These are phyloP conservation scores for Acrocera orbiculus DNA, from an alignment of 2,888 invertebrate species.

Conservation along the genomic window DNA sequence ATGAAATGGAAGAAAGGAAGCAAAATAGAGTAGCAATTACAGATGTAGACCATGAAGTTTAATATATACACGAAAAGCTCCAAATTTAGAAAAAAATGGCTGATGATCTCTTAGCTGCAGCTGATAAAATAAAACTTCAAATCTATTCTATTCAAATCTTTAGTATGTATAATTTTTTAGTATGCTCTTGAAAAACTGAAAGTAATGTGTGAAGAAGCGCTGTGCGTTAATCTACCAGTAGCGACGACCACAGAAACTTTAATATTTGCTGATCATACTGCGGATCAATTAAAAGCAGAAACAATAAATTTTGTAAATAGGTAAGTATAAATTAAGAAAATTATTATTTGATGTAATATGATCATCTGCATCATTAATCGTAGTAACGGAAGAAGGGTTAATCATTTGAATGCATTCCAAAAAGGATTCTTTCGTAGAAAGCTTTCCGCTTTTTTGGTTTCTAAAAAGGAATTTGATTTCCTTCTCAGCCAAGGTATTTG, in stretches of 20 bases:
- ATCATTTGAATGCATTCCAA: no score
- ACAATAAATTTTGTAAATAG: slow-evolving; percentile 98
- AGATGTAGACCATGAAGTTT: slow-evolving; percentile 99
- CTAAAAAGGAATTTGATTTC: no score
- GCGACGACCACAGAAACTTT: slow-evolving; percentile 95
- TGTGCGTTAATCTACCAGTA: slow-evolving; percentile 84
- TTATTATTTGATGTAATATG: no score
- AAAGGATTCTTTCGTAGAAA: no score
- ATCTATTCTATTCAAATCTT: no score
- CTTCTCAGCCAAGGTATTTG: no score
- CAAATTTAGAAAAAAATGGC: slow-evolving; percentile 97
- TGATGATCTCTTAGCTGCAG: slow-evolving; percentile 92
- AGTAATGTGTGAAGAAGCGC: slow-evolving; percentile 96
- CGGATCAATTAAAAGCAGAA: slow-evolving; percentile 96
- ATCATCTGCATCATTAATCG: no score
- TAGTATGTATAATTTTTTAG: slow-evolving; percentile 31
- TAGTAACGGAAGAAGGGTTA: no score
- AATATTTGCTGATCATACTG: slow-evolving; percentile 94
- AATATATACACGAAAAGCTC: slow-evolving; percentile 93
- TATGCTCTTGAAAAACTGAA: slow-evolving; percentile 96
- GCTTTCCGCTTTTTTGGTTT: no score
- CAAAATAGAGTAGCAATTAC: slow-evolving; percentile 91
- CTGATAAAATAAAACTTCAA: slow-evolving; percentile 79
- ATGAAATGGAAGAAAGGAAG: slow-evolving; percentile 97
- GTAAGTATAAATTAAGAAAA: no score